Conservation (phyloP, 92 coral and sea anemone genomes). For the Phymanthus crucifer region DNA sequence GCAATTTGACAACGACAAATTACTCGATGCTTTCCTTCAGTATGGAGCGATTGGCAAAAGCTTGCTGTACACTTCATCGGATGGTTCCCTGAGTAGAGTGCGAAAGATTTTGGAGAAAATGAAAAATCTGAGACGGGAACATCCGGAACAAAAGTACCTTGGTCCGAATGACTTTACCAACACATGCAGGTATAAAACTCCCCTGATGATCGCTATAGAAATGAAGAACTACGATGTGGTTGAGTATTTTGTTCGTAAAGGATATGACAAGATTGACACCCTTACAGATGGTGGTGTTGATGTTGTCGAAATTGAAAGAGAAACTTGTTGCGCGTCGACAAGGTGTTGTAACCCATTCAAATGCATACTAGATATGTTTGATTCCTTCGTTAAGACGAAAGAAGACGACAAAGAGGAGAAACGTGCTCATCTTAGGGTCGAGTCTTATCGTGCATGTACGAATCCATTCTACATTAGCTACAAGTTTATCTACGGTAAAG, state of each 20-base stretch:
- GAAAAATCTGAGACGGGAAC: neutral
- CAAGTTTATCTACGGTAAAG: neutral
- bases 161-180: neutral
- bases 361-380: neutral
- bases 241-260: slow-evolving; percentile 34
- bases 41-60: neutral
- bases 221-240: slow-evolving; percentile 44
- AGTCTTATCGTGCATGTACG: slow-evolving; percentile 61
- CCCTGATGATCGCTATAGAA: slow-evolving; percentile 52
- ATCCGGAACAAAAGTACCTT: neutral
- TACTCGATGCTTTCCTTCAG: neutral
- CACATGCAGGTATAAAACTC: slow-evolving; percentile 5
- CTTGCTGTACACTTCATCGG: neutral
- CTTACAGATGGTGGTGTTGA: neutral
- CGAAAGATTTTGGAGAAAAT: neutral
- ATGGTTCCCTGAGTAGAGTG: neutral
- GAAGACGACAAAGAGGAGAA: slow-evolving; percentile 4
- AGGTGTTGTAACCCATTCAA: no score
- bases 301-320: neutral
- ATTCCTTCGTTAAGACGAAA: neutral
- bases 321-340: neutral
- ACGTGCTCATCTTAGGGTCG: slow-evolving; percentile 41
- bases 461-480: slow-evolving; percentile 57
- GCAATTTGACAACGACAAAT: neutral
- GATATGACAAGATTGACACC: slow-evolving; percentile 28